These are phyloP conservation scores for Hormaphis cornu DNA, from an alignment of 1,140 invertebrate genomes.

Conservation along the genomic window DNA sequence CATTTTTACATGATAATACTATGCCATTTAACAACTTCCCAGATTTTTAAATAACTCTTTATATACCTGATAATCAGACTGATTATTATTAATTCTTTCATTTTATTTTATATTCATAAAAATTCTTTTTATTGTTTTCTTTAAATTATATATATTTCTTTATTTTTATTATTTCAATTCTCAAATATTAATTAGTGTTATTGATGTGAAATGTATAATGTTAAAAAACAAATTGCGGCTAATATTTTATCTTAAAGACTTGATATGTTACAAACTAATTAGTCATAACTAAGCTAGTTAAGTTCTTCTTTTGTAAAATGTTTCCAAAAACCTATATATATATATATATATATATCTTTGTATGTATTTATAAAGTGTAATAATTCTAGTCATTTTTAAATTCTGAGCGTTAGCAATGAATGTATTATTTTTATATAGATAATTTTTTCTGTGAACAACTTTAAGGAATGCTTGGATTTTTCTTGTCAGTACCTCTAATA, in stretches of 20 bases:
- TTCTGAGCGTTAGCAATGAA: no score
- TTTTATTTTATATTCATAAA: not conserved
- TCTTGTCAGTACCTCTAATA: no score
- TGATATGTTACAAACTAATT: slow-evolving; percentile 7
- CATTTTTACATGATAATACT: no score
- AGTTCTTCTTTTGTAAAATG: not conserved
- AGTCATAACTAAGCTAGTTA: not conserved
- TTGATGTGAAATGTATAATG: not conserved
- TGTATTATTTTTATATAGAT: no score
- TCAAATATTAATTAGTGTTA: not conserved
- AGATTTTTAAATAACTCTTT: not conserved
- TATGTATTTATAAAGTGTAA: not conserved
- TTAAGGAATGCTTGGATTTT: not conserved
- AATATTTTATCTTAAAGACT: slow-evolving; percentile 19
- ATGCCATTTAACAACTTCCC: no score
- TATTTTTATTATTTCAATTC: not conserved
- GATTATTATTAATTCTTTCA: not conserved
- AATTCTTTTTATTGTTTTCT: no score
- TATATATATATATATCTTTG: no score
- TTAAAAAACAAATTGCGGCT: not conserved
- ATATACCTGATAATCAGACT: not conserved
- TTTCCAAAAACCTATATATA: not conserved
- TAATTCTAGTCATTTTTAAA: not conserved
- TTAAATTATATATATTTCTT: no score
- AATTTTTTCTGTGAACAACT: no score